Percentiles rank a stretch among this genome's conserved stretches.
Conservation (phyloP, 37 sponge, comb jelly and placozoan genomes). For the Ephydatia muelleri region DNA sequence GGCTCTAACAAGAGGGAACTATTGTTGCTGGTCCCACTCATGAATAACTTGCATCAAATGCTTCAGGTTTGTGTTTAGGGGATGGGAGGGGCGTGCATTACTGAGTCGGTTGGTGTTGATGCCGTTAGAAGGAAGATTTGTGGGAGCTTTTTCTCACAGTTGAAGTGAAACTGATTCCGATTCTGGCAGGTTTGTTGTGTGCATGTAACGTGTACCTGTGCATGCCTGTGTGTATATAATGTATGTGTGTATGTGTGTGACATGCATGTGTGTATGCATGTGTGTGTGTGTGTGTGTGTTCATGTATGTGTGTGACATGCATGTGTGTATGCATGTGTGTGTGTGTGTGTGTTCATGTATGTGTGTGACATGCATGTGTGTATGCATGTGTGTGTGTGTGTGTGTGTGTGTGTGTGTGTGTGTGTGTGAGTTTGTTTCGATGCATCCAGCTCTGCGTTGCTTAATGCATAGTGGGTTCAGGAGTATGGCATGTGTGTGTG, state of each 20-base stretch:
- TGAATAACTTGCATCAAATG: conserved; percentile 35
- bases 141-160: conserved; percentile 45
- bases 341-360: no score
- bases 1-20: conserved; percentile 26
- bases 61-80: conserved; percentile 29
- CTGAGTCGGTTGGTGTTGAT: not conserved
- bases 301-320: no score
- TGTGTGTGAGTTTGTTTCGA: no score
- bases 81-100: not conserved
- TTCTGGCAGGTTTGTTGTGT: conserved; percentile 16
- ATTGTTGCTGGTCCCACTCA: conserved; percentile 48
- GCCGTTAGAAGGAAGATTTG: conserved; percentile 40
- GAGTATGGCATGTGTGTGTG: not conserved
- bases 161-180: conserved; percentile 50
- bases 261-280: conserved; percentile 19
- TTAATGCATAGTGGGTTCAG: no score
- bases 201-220: not conserved
- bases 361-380: no score
- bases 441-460: no score
- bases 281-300: conserved; percentile 22
- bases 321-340: no score
- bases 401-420: conserved; percentile 13
- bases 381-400: not conserved
- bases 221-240: not conserved
- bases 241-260: no score